Evolutionary conservation across 2,888 invertebrate genomes (phyloP).

Genomic region (Meloe dianella): DNA sequence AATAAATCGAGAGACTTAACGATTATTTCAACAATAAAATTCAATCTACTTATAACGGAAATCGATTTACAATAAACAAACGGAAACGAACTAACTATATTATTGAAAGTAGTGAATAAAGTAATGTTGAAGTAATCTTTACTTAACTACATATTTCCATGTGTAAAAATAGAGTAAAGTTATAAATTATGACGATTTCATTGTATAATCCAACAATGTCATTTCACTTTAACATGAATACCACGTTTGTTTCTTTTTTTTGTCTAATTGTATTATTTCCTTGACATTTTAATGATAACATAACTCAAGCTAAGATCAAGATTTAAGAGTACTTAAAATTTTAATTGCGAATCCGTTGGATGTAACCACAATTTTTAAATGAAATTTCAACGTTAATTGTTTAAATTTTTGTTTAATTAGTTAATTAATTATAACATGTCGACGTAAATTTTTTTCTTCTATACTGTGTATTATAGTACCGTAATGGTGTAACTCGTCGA

Average conservation of each 20-base stretch:
- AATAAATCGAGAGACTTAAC: conserved; percentile 2
- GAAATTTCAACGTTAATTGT: background rate
- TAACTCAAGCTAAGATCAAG: conserved; percentile 6
- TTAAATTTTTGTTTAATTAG: background rate
- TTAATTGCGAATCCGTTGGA: background rate
- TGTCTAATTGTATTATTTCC: conserved; percentile 6
- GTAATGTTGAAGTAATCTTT: background rate
- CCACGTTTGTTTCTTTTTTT: background rate
- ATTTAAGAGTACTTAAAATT: background rate
- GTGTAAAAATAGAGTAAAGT: background rate
- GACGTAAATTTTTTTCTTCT: background rate
- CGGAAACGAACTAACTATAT: conserved; percentile 1
- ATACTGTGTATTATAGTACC: background rate
- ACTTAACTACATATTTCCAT: background rate
- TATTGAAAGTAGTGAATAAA: background rate
- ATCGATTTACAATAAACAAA: conserved; percentile 11
- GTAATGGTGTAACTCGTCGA: conserved; percentile 1
- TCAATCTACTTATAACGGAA: conserved; percentile 10
- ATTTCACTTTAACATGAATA: conserved; percentile 5
- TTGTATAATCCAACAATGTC: conserved; percentile 1
- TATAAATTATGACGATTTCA: conserved; percentile 1
- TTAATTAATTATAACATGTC: background rate
- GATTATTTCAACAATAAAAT: conserved; percentile 11
- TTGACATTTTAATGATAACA: conserved; percentile 5
- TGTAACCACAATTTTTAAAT: background rate